Evolutionary conservation across 2,888 invertebrate genomes (phyloP), one percentile per base, ranked within the genome.

Genomic region (Yponomeuta malinellus): DNA sequence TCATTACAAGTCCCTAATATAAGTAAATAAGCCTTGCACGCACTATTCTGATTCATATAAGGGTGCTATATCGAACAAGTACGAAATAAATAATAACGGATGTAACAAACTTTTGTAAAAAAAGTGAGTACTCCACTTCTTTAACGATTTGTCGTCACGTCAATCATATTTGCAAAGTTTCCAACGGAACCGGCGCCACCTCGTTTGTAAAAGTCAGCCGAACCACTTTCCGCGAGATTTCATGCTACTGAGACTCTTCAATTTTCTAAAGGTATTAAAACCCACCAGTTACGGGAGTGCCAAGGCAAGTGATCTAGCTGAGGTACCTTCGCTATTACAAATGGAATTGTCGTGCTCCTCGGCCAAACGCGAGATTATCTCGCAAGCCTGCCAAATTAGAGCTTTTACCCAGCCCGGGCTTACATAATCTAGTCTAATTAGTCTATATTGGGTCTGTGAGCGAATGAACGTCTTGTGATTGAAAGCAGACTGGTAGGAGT

Each of bases 291-390:
- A 59, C 52, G 52, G 15, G 15, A 59, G 52, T 59, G 15, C 52
- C 10, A 59, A 59, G 12, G 52, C 52, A 2, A 59, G 52, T 59
- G 52, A 59, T 59, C 4, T 59, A 37, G 37, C 48, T 10, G 31
- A 73, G 76, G 71, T 80, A 79, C 79, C 78, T 76, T 76, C 79
- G 78, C 79, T 81, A 81, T 83, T 84, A 84, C 84, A 87, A 89
- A 89, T 89, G 89, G 88, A 87, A 88, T 88, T 84, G 87, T 85
- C 87, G 80, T 89, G 88, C 89, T 83, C 81, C 83, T 83, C 76
- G 78, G 75, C 76, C 80, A 80, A 76, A 78, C 85, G 81, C 80
- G 79, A 81, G 82, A 86, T 84, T 82, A 85, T 84, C 81, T 80
- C 73, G 74, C 78, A 74, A 73, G 68, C 72, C 78, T 70, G 70